Conservation (phyloP, 2,888 invertebrate genomes). For the Tryphoninae sp. region DNA sequence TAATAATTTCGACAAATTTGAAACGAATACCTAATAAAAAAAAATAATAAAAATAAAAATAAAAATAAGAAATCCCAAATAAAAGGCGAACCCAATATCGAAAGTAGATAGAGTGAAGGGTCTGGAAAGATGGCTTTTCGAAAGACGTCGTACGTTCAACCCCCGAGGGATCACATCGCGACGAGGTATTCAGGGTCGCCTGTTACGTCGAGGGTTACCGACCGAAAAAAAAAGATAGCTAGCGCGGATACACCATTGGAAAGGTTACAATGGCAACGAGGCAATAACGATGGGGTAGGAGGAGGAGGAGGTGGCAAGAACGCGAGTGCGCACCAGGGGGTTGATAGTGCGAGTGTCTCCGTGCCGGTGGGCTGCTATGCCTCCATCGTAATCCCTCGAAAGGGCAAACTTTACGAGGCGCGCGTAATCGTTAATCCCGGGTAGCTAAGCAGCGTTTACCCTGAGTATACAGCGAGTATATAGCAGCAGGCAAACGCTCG, state of each 20-base stretch:
- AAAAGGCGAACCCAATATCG: no score
- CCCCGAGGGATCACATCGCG: conserved; percentile 13
- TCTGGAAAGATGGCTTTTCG: no score
- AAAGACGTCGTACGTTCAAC: neutral
- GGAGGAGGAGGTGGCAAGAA: conserved; percentile 34
- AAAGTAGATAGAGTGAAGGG: no score
- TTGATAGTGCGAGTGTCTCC: conserved; percentile 37
- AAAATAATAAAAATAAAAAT: no score
- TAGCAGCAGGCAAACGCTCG: conserved; percentile 32
- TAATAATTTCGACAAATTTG: no score
- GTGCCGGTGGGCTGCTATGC: conserved; percentile 18
- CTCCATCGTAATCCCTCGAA: conserved; percentile 66
- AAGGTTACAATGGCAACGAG: neutral
- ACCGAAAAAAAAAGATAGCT: neutral
- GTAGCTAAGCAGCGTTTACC: conserved; percentile 63
- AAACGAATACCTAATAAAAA: no score
- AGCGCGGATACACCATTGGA: neutral
- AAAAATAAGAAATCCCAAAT: no score
- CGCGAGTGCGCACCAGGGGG: conserved; percentile 24
- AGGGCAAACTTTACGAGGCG: conserved; percentile 69
- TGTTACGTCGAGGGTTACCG: neutral
- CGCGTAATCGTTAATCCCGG: conserved; percentile 70
- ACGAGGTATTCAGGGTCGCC: neutral
- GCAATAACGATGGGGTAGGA: conserved; percentile 16
- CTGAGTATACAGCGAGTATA: conserved; percentile 43